Conservation (phyloP, 1,140 invertebrate species). For the Euwallacea fornicatus region DNA sequence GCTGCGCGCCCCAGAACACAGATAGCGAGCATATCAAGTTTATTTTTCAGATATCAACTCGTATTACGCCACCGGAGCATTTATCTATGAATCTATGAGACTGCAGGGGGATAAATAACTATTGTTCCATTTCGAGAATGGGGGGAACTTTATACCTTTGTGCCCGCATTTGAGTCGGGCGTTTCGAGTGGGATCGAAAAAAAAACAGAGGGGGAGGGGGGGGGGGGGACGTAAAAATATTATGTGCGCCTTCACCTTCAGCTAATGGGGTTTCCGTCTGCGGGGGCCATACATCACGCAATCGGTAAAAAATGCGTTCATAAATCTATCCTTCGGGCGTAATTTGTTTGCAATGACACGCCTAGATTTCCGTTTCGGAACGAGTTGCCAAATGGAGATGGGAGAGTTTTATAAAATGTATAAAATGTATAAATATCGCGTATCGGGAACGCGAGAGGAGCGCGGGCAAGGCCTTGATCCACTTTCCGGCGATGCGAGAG, state of each 20-base stretch:
- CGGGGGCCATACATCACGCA: conserved; percentile 6
- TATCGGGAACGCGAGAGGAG: not conserved
- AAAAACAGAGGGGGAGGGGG: not conserved
- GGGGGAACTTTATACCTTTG: not conserved
- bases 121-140: conserved; percentile 1
- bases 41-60: not conserved
- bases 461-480: not conserved
- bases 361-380: not conserved
- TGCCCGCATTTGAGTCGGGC: not conserved
- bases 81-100: no score
- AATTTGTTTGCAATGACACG: conserved; percentile 10
- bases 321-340: conserved; percentile 3
- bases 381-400: not conserved
- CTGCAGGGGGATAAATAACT: not conserved
- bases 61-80: not conserved
- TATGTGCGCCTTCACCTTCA: not conserved
- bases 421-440: not conserved
- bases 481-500: not conserved
- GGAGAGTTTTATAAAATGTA: conserved; percentile 1
- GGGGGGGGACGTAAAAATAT: not conserved
- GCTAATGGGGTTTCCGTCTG: not conserved
- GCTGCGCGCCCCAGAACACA: not conserved
- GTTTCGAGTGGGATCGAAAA: no score
- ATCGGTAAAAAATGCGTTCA: conserved; percentile 8
- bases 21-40: conserved; percentile 2